phyloP scores from a whole-genome alignment of 1,140 invertebrate species.

The Drosophila willistoni region DNA sequence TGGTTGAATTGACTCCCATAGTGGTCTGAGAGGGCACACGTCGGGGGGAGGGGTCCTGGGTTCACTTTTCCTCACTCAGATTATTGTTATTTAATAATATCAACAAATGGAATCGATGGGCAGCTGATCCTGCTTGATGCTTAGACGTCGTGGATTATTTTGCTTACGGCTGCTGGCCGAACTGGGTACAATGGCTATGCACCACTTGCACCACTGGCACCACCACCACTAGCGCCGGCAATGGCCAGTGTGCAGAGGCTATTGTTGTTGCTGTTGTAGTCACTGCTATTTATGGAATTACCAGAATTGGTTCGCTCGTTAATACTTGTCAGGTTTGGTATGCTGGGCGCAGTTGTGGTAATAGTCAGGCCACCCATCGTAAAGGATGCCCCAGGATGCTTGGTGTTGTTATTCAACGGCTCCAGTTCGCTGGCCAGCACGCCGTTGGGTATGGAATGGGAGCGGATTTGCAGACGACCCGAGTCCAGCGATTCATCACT shows the following conservation, averaged over 20 bases:
- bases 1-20: no score
- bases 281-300: constrained; percentile 79
- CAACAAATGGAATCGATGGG: constrained; percentile 82
- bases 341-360: constrained; percentile 76
- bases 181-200: constrained; percentile 38
- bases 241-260: constrained; percentile 53
- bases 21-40: not conserved
- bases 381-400: constrained; percentile 62
- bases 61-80: constrained; percentile 21
- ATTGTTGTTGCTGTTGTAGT: constrained; percentile 71
- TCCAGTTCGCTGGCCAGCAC: constrained; percentile 74
- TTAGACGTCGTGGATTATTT: constrained; percentile 71
- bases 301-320: constrained; percentile 82
- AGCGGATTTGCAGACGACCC: constrained; percentile 75
- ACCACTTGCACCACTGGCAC: constrained; percentile 27
- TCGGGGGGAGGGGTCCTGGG: not conserved
- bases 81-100: constrained; percentile 55
- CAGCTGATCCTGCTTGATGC: constrained; percentile 82
- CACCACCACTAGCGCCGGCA: constrained; percentile 16
- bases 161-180: constrained; percentile 42
- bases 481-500: constrained; percentile 82
- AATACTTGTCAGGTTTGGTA: constrained; percentile 82
- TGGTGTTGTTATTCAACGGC: constrained; percentile 72
- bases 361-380: constrained; percentile 77
- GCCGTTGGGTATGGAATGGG: constrained; percentile 82